These are phyloP conservation scores for Cyprinodon diabolis DNA, from an alignment of 2,797 vertebrate genomes.

Conservation along the genomic window DNA sequence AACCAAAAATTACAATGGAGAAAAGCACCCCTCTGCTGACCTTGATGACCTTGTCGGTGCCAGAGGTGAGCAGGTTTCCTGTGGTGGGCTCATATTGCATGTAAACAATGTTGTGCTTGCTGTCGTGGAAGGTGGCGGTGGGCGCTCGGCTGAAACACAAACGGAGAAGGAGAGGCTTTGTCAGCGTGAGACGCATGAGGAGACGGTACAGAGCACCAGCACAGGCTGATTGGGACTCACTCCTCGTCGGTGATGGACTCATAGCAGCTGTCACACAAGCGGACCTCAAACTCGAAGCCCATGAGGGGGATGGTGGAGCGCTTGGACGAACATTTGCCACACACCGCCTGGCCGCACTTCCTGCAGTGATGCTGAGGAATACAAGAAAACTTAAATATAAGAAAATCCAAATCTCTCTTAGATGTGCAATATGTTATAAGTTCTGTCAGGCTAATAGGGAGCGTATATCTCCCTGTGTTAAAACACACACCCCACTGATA, in stretches of 20 bases:
- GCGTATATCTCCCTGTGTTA: neutral
- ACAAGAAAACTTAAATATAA: neutral
- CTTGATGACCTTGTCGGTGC: slow-evolving; percentile 95
- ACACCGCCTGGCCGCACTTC: slow-evolving; percentile 90
- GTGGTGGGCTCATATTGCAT: slow-evolving; percentile 96
- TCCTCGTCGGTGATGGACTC: slow-evolving; percentile 97
- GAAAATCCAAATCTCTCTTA: neutral
- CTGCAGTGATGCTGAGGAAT: slow-evolving; percentile 79
- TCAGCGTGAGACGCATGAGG: slow-evolving; percentile 20
- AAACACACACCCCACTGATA: neutral
- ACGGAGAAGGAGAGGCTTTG: slow-evolving; percentile 2
- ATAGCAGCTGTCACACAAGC: slow-evolving; percentile 95
- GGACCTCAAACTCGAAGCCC: slow-evolving; percentile 98
- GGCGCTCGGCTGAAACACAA: slow-evolving; percentile 87
- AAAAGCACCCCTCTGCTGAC: slow-evolving; percentile 65
- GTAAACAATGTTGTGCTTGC: slow-evolving; percentile 92
- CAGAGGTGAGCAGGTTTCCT: slow-evolving; percentile 92
- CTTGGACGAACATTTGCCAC: slow-evolving; percentile 94
- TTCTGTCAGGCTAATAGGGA: neutral
- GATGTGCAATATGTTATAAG: neutral
- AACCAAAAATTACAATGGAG: slow-evolving; percentile 8
- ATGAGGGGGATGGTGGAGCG: slow-evolving; percentile 96
- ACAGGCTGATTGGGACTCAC: slow-evolving; percentile 82
- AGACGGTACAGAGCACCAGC: slow-evolving; percentile 8
- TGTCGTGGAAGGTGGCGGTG: slow-evolving; percentile 96